Evolutionary conservation across 2,113 vertebrate genomes (phyloP).

Genomic region (Mormyrus iriodes): DNA sequence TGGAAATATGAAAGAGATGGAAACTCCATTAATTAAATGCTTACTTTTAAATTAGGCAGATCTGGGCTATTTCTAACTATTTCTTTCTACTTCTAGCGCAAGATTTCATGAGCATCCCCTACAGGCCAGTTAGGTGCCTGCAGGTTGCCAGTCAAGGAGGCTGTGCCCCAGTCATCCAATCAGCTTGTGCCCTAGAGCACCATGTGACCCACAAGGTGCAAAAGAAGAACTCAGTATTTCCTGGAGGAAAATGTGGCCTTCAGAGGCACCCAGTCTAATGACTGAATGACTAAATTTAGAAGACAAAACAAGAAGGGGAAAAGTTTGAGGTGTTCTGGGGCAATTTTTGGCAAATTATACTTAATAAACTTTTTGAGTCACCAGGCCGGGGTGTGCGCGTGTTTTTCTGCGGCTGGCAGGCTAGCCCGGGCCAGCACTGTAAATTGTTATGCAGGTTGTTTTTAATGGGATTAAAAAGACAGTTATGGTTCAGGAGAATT

Average conservation of each 20-base stretch:
- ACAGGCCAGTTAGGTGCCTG: neutral
- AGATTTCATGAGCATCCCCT: neutral
- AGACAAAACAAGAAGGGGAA: neutral
- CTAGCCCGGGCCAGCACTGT: slow-evolving; percentile 43
- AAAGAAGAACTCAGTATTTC: neutral
- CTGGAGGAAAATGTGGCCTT: neutral
- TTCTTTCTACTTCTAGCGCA: too few relatives aligned
- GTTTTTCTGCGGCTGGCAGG: slow-evolving; percentile 24
- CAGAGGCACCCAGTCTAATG: neutral
- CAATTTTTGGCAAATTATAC: slow-evolving; percentile 41
- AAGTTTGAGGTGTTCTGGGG: slow-evolving; percentile 19
- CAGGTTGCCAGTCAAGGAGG: neutral
- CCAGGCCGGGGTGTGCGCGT: neutral
- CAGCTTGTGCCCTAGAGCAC: neutral
- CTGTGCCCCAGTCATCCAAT: neutral
- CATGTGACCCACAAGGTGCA: neutral
- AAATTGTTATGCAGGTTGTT: slow-evolving; percentile 55
- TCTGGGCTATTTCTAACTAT: neutral
- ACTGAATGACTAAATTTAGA: neutral
- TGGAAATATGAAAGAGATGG: neutral
- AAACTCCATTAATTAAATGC: neutral
- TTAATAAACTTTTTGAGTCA: slow-evolving; percentile 37
- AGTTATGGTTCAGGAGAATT: slow-evolving; percentile 63
- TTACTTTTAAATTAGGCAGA: neutral
- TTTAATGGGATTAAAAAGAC: slow-evolving; percentile 69